phyloP scores from a whole-genome alignment of 2,888 invertebrate genomes.

The Hipparchia sbordonii region DNA sequence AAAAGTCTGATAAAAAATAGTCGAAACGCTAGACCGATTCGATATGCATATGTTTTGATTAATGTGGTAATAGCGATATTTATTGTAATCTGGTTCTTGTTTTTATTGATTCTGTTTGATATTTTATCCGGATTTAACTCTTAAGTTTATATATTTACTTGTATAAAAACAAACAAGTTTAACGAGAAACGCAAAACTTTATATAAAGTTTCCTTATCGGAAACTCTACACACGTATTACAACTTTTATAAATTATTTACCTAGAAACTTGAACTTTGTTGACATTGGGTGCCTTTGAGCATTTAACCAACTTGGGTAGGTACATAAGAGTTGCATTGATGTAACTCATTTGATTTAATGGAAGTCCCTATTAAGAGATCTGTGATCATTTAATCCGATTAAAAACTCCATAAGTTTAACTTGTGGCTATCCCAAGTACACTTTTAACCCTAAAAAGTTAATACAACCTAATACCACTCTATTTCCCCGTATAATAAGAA shows the following conservation, averaged over 20 bases:
- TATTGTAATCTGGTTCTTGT: background rate
- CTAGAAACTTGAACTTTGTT: conserved; percentile 18
- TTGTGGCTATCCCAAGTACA: too few relatives aligned
- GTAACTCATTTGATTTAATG: too few relatives aligned
- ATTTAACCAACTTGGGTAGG: background rate
- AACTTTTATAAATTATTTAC: conserved; percentile 13
- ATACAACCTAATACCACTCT: background rate
- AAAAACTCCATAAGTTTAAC: too few relatives aligned
- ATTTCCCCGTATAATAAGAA: background rate
- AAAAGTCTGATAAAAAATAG: too few relatives aligned
- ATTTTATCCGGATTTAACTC: background rate
- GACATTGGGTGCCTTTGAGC: background rate
- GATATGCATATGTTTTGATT: too few relatives aligned
- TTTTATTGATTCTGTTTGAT: background rate
- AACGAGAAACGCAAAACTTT: conserved; percentile 18
- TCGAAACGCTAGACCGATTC: too few relatives aligned
- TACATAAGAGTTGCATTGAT: background rate
- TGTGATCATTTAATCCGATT: too few relatives aligned
- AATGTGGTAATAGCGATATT: too few relatives aligned
- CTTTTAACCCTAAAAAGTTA: background rate
- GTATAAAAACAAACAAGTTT: conserved; percentile 6
- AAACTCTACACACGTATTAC: conserved; percentile 15
- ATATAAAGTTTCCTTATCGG: conserved; percentile 6
- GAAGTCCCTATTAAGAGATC: too few relatives aligned
- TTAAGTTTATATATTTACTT: too few relatives aligned